Base-by-base conservation (phyloP, 2,888 invertebrate genomes). In the Isoperla grammatica region DNA sequence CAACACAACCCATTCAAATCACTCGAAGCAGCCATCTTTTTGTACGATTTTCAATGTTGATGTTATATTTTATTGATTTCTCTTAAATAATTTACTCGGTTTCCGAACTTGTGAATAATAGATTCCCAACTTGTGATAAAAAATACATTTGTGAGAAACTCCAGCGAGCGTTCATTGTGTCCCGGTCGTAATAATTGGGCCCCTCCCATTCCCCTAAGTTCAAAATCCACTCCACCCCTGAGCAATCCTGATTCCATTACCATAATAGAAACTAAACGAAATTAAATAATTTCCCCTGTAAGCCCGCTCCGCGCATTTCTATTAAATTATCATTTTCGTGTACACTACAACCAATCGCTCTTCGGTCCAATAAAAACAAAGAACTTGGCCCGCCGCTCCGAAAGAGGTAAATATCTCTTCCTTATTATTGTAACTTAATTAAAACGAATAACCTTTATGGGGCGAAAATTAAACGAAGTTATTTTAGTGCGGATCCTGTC, bases 351-450 rank as follows among this genome's bases (percentile, higher is more conserved):
- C 61, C 63, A 63, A 61, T 63, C 61, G 61, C 61, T 63, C 61
- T 58, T 61, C 61, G 59, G 58, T 61, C 55, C 59, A 53, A 56
- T 59, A 61, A 59, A 61, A 62, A 60, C 53, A 62, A 29, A 29
- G 8, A 8, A 29, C 29, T 29, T 29, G 29, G 29, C 29, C 5
- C 4, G 29, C 29, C 5, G 8, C 29, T 29, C 29, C 8, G 29
- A 29, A 29, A 46, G 59, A 62, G 60, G 59, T 61, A 64, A 64
- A 64, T 64, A 64, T 64, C 64, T 61, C 64, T 64, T 62, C 61
- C 61, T 64, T 61, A 64, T 64, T 64, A 63, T 63, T 63, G 64
- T 63, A 61, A 64, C 63, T 61, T 63, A 59, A 64, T 64, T 64
- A 63, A 64, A 63, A 61, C 48, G 64, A 60, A 60, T 62, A 61